Conservation (phyloP, 1,140 invertebrate species). For the Tachypleus tridentatus region DNA sequence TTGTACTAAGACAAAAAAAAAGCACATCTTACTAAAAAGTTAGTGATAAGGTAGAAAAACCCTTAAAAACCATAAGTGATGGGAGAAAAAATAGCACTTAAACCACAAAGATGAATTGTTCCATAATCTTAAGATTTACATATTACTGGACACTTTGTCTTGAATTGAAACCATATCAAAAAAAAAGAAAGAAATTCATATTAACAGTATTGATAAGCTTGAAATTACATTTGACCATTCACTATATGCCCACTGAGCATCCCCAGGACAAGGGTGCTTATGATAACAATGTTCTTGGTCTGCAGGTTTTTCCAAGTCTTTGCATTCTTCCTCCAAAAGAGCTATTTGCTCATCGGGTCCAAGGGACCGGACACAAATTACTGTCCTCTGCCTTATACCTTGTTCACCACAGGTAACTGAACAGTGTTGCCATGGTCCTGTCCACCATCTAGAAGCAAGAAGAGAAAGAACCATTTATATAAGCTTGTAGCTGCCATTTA, state of each 20-base stretch:
- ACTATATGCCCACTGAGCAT: constrained; percentile 26
- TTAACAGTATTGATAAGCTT: too few species aligned
- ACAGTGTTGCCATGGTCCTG: constrained; percentile 69
- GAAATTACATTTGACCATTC: constrained; percentile 34
- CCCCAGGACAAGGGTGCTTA: constrained; percentile 42
- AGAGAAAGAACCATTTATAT: background rate
- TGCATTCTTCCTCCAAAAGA: constrained; percentile 52
- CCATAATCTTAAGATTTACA: too few species aligned
- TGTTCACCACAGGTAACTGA: constrained; percentile 53
- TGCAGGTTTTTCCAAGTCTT: constrained; percentile 41
- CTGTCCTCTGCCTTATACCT: constrained; percentile 47
- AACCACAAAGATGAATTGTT: too few species aligned
- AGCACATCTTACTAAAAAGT: too few species aligned
- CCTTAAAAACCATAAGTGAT: too few species aligned
- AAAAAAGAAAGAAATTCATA: too few species aligned
- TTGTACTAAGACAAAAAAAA: too few species aligned
- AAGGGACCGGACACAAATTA: constrained; percentile 52
- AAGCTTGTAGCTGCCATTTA: background rate
- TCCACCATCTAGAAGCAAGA: constrained; percentile 47
- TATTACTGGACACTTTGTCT: too few species aligned
- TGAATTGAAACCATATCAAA: too few species aligned
- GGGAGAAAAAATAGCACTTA: too few species aligned
- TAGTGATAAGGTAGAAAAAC: too few species aligned
- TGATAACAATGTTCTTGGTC: constrained; percentile 49
- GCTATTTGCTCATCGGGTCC: constrained; percentile 50